Percentiles rank a stretch among this genome's conserved stretches.
Conservation (phyloP, 2,888 invertebrate species). For the Nebria salina region DNA sequence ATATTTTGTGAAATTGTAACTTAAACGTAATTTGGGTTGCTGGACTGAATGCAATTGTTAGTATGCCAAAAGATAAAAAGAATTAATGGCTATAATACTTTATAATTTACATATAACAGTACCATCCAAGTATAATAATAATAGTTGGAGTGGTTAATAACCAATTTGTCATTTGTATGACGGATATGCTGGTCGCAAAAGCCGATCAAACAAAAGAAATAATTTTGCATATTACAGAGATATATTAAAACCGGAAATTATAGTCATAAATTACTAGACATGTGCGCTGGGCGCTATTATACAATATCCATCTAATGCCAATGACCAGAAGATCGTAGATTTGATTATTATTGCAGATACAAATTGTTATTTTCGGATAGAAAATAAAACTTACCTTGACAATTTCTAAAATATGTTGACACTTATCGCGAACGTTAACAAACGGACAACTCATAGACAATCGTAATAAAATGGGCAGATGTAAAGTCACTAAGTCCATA, state of each 20-base stretch:
- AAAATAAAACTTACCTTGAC: slow-evolving; percentile 64
- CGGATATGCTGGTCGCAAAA: slow-evolving; percentile 4
- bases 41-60: background rate
- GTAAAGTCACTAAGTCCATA: slow-evolving; percentile 65
- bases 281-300: slow-evolving; percentile 14
- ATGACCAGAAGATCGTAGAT: slow-evolving; percentile 15
- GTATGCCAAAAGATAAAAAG: background rate
- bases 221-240: slow-evolving; percentile 31
- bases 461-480: slow-evolving; percentile 68
- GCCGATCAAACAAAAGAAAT: slow-evolving; percentile 32
- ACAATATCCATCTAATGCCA: slow-evolving; percentile 31
- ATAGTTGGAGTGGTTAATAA: slow-evolving; percentile 10
- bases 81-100: background rate
- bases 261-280: slow-evolving; percentile 34
- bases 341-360: background rate
- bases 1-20: background rate
- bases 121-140: background rate
- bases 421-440: slow-evolving; percentile 68
- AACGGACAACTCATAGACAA: slow-evolving; percentile 70
- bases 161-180: slow-evolving; percentile 20
- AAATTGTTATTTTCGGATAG: too few relatives aligned
- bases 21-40: background rate
- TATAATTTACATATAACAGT: background rate
- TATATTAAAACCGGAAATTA: slow-evolving; percentile 40
- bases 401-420: slow-evolving; percentile 67